phyloP scores from a whole-genome alignment of 1,140 invertebrate species.

The Lysiphlebus fabarum region DNA sequence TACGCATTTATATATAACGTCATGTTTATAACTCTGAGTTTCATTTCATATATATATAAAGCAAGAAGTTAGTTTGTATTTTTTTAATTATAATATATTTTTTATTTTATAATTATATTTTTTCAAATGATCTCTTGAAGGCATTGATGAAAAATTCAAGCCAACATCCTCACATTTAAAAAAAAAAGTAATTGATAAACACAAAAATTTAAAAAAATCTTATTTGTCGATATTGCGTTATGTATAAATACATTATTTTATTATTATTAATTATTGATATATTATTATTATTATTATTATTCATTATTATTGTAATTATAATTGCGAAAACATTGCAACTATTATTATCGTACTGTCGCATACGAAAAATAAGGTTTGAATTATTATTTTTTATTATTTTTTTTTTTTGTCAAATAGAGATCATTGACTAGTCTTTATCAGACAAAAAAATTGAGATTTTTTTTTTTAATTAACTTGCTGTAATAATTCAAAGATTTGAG shows the following conservation, averaged over 20 bases:
- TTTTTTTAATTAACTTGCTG: slow-evolving; percentile 31
- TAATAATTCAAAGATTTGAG: slow-evolving; percentile 35
- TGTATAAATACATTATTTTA: slow-evolving; percentile 21
- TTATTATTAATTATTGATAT: slow-evolving; percentile 23
- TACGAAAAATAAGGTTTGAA: slow-evolving; percentile 35
- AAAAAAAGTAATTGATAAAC: slow-evolving; percentile 16
- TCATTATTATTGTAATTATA: slow-evolving; percentile 29
- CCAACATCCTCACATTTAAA: slow-evolving; percentile 17
- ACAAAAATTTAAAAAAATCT: slow-evolving; percentile 32
- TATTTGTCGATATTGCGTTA: slow-evolving; percentile 41
- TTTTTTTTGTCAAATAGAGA: slow-evolving; percentile 39
- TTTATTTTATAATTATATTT: slow-evolving; percentile 37
- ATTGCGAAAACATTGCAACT: slow-evolving; percentile 36
- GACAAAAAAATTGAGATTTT: slow-evolving; percentile 50
- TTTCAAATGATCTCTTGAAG: slow-evolving; percentile 53
- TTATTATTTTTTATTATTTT: too few species aligned
- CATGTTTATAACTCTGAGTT: slow-evolving; percentile 24
- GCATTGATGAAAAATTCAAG: slow-evolving; percentile 24
- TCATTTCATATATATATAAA: slow-evolving; percentile 17
- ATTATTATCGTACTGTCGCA: slow-evolving; percentile 35
- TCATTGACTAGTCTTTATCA: slow-evolving; percentile 52
- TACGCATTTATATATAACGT: slow-evolving; percentile 31
- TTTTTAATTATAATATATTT: slow-evolving; percentile 33
- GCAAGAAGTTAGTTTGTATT: slow-evolving; percentile 43
- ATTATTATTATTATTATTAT: slow-evolving; percentile 25